Percentiles rank a stretch among this genome's conserved stretches.
Conservation (phyloP, 2,888 invertebrate species). For the Linyphia triangularis region DNA sequence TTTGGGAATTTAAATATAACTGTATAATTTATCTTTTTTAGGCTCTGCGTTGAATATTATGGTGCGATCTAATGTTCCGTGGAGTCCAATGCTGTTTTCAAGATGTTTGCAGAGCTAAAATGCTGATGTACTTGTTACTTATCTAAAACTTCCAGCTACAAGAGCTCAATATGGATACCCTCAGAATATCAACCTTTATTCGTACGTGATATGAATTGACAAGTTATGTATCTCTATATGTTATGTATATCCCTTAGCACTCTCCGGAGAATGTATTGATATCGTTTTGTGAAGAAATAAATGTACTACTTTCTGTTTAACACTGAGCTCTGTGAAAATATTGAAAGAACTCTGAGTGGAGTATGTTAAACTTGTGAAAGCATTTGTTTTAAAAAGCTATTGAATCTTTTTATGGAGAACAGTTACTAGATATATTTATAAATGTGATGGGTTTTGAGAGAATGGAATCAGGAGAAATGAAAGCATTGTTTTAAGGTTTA, state of each 20-base stretch:
- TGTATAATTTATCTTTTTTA: slow-evolving; percentile 4
- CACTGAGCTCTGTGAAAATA: slow-evolving; percentile 18
- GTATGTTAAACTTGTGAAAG: background rate
- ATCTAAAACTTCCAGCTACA: slow-evolving; percentile 47
- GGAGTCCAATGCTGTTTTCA: slow-evolving; percentile 10
- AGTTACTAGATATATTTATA: slow-evolving; percentile 38
- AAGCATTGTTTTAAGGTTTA: slow-evolving; percentile 27
- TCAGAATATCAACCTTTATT: slow-evolving; percentile 50
- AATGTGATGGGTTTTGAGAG: background rate
- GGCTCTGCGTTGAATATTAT: slow-evolving; percentile 33
- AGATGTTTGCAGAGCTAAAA: slow-evolving; percentile 7
- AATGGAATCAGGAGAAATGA: background rate
- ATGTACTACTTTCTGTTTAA: slow-evolving; percentile 12
- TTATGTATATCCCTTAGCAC: slow-evolving; percentile 46
- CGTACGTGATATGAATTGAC: slow-evolving; percentile 42
- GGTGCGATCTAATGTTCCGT: slow-evolving; percentile 50
- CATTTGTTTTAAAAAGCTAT: background rate
- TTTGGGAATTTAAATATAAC: background rate
- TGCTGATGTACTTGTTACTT: slow-evolving; percentile 18
- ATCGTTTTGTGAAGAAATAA: slow-evolving; percentile 49
- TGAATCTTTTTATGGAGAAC: slow-evolving; percentile 1
- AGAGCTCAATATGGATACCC: slow-evolving; percentile 54
- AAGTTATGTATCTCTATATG: slow-evolving; percentile 25
- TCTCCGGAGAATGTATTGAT: slow-evolving; percentile 5
- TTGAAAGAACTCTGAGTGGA: background rate